These are phyloP conservation scores for Drymodes brunneopygia DNA, from an alignment of 2,113 vertebrate species.

Conservation along the genomic window DNA sequence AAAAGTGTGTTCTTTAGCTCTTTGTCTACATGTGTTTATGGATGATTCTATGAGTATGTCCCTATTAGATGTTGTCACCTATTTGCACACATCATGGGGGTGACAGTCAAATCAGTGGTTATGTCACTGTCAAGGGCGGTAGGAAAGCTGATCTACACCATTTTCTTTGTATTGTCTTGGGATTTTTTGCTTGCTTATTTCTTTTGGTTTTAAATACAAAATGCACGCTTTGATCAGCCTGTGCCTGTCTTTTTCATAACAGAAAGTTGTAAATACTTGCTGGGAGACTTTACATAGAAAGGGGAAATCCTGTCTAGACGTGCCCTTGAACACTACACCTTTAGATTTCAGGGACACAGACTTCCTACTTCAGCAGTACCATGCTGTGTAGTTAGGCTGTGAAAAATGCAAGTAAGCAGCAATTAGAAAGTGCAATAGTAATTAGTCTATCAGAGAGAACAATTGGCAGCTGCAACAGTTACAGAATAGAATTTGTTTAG, in stretches of 20 bases:
- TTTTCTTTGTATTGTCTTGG: background rate
- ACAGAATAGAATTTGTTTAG: background rate
- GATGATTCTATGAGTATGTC: background rate
- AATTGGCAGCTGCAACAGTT: background rate
- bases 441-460: background rate
- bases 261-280: background rate
- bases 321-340: background rate
- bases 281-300: background rate
- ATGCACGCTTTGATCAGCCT: background rate
- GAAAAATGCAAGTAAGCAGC: background rate
- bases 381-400: background rate
- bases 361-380: background rate
- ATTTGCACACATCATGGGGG: background rate
- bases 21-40: background rate
- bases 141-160: background rate
- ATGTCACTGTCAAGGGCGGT: background rate
- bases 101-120: background rate
- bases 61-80: background rate
- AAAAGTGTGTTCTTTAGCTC: background rate
- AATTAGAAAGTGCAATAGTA: background rate
- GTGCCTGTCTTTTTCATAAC: background rate
- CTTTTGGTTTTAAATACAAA: background rate
- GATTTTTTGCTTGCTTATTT: background rate
- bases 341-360: background rate
- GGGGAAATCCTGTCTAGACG: background rate